phyloP scores from a whole-genome alignment of 1,140 invertebrate genomes.

The Frieseomelitta varia region DNA sequence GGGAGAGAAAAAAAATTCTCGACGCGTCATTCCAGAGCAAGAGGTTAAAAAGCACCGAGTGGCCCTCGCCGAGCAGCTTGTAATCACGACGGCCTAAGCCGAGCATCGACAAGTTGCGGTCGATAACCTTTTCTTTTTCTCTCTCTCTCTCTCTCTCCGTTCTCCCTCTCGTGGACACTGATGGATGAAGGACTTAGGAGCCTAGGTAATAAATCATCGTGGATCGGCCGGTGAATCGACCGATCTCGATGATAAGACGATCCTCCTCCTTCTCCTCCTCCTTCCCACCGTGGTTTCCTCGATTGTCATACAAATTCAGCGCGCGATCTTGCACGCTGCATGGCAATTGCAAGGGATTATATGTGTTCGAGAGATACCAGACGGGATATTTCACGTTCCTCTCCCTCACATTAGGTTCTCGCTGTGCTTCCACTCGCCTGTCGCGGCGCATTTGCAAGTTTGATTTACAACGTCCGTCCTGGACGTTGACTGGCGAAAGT shows the following conservation, averaged over 20 bases:
- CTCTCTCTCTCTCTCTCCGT: no score
- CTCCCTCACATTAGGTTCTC: neutral
- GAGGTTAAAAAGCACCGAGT: slow-evolving; percentile 25
- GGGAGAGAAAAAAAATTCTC: no score
- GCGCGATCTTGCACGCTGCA: neutral
- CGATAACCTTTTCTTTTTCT: slow-evolving; percentile 15
- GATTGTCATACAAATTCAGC: slow-evolving; percentile 26
- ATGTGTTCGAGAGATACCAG: neutral
- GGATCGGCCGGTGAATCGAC: slow-evolving; percentile 15
- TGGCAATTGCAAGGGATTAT: neutral
- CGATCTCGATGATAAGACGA: slow-evolving; percentile 5
- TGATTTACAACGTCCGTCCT: no score
- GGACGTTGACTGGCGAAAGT: no score
- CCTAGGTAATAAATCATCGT: slow-evolving; percentile 26
- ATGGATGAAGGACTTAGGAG: slow-evolving; percentile 40
- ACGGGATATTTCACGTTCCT: neutral
- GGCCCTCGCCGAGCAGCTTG: neutral
- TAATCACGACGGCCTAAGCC: slow-evolving; percentile 42
- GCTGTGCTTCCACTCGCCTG: neutral
- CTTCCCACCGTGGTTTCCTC: slow-evolving; percentile 2
- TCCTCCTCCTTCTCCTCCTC: neutral
- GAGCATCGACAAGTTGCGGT: slow-evolving; percentile 46
- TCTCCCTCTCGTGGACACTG: slow-evolving; percentile 12
- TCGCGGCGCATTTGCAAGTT: no score
- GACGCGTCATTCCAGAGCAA: no score